These are phyloP conservation scores for Phaetusa simplex DNA, from an alignment of 2,113 vertebrate species.

Conservation along the genomic window DNA sequence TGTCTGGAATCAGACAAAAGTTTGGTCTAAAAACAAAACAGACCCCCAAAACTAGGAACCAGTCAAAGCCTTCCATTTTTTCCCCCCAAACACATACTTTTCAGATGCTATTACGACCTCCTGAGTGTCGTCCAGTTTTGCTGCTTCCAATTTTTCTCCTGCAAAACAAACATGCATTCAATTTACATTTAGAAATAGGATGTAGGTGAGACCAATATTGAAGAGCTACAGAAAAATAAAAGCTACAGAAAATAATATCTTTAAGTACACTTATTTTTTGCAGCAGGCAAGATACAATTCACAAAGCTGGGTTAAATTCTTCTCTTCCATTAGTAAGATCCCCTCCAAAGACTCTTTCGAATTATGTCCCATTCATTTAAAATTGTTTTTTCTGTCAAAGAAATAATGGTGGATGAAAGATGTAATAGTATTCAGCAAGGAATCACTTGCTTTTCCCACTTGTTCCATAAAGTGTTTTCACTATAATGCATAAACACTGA, in stretches of 20 bases:
- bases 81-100: slow-evolving; percentile 61
- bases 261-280: background rate
- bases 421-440: background rate
- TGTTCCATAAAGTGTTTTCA: background rate
- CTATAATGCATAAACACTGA: background rate
- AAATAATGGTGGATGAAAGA: background rate
- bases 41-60: background rate
- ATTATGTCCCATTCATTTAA: background rate
- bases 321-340: background rate
- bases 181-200: background rate
- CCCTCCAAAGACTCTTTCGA: background rate
- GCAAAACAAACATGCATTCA: background rate
- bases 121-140: slow-evolving; percentile 29
- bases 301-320: background rate
- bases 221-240: background rate
- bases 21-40: background rate
- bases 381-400: background rate
- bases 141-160: slow-evolving; percentile 31
- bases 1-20: background rate
- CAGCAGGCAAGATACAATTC: background rate
- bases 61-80: background rate
- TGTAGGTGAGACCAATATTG: background rate
- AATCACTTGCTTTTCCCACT: background rate
- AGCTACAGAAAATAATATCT: background rate
- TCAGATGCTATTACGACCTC: slow-evolving; percentile 52